Evolutionary conservation across 2,888 invertebrate species (phyloP).

Genomic region (Thereva unica): DNA sequence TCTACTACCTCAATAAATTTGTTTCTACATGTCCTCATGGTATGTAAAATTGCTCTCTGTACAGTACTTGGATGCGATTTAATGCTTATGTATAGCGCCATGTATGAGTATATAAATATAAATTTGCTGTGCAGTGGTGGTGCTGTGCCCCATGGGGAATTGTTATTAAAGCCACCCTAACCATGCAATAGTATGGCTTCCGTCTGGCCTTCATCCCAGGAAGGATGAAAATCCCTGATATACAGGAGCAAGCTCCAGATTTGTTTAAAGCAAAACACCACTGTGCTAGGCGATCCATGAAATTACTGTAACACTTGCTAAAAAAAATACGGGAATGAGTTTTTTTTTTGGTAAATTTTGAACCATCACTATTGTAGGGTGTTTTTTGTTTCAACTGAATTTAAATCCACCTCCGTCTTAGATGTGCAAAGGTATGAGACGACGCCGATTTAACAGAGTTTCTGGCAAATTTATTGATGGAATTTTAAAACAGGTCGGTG

Average conservation of each 20-base stretch:
- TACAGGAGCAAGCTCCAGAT: constrained; percentile 16
- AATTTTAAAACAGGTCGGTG: constrained; percentile 33
- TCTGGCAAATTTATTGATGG: constrained; percentile 34
- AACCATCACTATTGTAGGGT: constrained; percentile 5
- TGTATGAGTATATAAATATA: constrained; percentile 28
- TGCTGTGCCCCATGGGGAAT: constrained; percentile 25
- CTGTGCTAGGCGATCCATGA: constrained; percentile 33
- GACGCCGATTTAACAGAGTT: constrained; percentile 20
- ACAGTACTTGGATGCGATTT: constrained; percentile 12
- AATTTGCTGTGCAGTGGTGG: constrained; percentile 31
- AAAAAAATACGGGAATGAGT: constrained; percentile 3
- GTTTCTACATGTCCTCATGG: constrained; percentile 14
- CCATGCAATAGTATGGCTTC: constrained; percentile 8
- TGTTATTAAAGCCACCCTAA: constrained; percentile 20
- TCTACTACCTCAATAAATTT: constrained; percentile 18
- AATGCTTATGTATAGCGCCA: constrained; percentile 14
- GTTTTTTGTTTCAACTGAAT: not conserved
- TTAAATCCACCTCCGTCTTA: constrained; percentile 6
- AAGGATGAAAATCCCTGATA: not conserved
- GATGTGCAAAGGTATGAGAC: constrained; percentile 1
- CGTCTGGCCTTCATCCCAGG: not conserved
- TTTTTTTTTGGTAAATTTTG: constrained; percentile 22
- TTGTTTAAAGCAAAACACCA: constrained; percentile 23
- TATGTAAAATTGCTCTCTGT: constrained; percentile 11
- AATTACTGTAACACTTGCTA: constrained; percentile 14